Conservation (phyloP, 1,140 invertebrate genomes). For the Drosophila gunungcola region DNA sequence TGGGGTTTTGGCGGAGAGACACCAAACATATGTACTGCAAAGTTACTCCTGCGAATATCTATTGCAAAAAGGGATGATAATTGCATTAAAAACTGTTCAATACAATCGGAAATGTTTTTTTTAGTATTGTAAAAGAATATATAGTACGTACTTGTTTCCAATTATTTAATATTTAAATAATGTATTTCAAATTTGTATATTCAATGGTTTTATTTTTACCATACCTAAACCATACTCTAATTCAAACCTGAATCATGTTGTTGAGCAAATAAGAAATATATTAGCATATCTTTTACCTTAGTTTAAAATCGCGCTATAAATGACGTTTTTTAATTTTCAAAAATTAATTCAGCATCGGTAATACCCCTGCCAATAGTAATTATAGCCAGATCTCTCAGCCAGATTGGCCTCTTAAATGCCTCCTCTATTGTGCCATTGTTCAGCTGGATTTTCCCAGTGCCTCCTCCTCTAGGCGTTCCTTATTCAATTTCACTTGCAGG, state of each 20-base stretch:
- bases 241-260: too few species aligned
- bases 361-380: constrained; percentile 8
- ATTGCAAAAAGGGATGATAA: not conserved
- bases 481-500: constrained; percentile 45
- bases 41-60: not conserved
- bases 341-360: not conserved
- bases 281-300: too few species aligned
- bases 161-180: too few species aligned
- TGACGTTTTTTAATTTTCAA: too few species aligned
- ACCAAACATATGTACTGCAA: constrained; percentile 60
- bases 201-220: too few species aligned
- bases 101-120: not conserved
- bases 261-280: too few species aligned
- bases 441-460: constrained; percentile 25
- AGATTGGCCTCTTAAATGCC: constrained; percentile 31
- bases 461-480: constrained; percentile 4
- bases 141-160: too few species aligned
- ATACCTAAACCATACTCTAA: too few species aligned
- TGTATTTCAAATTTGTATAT: too few species aligned
- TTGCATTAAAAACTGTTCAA: not conserved
- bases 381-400: constrained; percentile 13
- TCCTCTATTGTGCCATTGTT: constrained; percentile 20
- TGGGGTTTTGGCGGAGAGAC: constrained; percentile 39
- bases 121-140: too few species aligned
- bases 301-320: too few species aligned